Evolutionary conservation across 2,113 vertebrate genomes (phyloP), one percentile per base, ranked within the genome.

Genomic region (Alouatta palliata): DNA sequence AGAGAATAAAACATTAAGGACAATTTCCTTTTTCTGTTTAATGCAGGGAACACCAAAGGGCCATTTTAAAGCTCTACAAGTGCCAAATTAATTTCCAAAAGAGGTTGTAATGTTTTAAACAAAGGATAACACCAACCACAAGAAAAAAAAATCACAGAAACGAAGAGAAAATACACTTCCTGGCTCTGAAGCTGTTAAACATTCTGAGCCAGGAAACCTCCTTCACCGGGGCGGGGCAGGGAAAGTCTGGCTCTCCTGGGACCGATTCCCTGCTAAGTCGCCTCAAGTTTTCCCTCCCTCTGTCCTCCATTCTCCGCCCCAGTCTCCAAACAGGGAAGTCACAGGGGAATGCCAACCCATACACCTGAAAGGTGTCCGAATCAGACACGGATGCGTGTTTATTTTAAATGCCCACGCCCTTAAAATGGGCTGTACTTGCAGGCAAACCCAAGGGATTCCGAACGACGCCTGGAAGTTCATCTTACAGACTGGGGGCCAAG

Each of bases 201-300:
- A 80, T 95, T 93, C 89, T 27, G 73, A 95, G 87, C 70, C 96
- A 94, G 97, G 89, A 97, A 97, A 89, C 93, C 86, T 93, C 95
- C 92, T 71, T 81, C 66, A 4, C 52, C 8, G 1, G 95, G 87
- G 87, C 8, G 6, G 95, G 85, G 88, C 77, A n/a, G 91, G 73
- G 91, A 87, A 45, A 27, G 54, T 43, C 85, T 11, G 87, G 82
- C 84, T 90, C 83, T 85, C 54, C 30, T 1, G 56, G 80, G 96
- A 90, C 85, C 85, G 73, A 76, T 91, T 97, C 95, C 88, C 92
- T 8, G 82, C 87, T 64, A 93, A 96, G 49, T 95, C 3, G 43
- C 58, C 27, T 84, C 49, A 66, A 92, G 85, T 90, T 91, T 92
- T 75, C 66, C 68, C 92, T 45, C 68, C 75, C 47, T 56, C 73